phyloP scores from a whole-genome alignment of 2,113 vertebrate genomes.

The Arvicanthis niloticus region DNA sequence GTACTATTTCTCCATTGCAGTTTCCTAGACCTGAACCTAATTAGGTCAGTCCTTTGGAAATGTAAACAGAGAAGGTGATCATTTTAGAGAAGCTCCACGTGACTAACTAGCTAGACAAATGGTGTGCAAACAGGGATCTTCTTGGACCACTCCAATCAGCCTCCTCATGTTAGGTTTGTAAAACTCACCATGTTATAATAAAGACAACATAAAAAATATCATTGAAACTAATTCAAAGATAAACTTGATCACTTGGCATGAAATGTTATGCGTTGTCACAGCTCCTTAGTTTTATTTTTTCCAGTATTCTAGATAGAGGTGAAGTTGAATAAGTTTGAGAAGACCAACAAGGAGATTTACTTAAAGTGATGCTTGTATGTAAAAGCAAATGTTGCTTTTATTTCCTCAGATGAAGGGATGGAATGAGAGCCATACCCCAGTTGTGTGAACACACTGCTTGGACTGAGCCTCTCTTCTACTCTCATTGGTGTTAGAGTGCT shows the following conservation, averaged over 20 bases:
- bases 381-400: no score
- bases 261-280: not conserved
- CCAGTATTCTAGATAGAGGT: not conserved
- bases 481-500: not conserved
- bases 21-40: not conserved
- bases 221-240: not conserved
- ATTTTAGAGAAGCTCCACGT: not conserved
- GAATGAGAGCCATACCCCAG: no score
- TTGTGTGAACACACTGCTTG: no score
- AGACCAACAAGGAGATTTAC: not conserved
- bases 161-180: not conserved
- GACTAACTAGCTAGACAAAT: not conserved
- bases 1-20: not conserved
- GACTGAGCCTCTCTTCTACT: not conserved
- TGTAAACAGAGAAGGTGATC: not conserved
- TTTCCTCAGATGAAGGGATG: no score
- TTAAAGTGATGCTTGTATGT: not conserved
- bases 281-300: not conserved
- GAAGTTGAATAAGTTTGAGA: not conserved
- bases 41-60: not conserved
- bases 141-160: not conserved
- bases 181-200: not conserved
- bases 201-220: not conserved
- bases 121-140: not conserved
- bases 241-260: not conserved